These are phyloP conservation scores for Macrotis lagotis DNA, from an alignment of 2,113 vertebrate species.

Conservation along the genomic window DNA sequence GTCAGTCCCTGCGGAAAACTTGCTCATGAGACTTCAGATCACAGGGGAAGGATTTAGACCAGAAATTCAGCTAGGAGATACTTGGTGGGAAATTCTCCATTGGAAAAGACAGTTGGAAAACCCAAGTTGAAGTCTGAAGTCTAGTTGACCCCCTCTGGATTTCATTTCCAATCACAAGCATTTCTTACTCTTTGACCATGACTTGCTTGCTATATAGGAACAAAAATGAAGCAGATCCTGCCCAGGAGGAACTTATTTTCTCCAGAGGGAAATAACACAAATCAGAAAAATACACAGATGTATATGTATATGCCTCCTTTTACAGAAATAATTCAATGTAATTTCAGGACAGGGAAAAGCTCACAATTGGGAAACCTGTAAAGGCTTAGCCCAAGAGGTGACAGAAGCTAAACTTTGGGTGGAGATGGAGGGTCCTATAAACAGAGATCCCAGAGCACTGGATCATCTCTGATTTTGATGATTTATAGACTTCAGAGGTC, in stretches of 20 bases:
- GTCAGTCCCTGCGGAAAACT: constrained; percentile 56
- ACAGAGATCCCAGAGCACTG: not conserved
- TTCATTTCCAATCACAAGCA: not conserved
- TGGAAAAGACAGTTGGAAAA: not conserved
- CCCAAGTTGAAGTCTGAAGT: not conserved
- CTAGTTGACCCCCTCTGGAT: not conserved
- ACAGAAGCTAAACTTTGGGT: not conserved
- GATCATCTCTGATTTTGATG: not conserved
- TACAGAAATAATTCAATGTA: not conserved
- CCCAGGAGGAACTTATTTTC: not conserved
- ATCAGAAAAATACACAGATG: not conserved
- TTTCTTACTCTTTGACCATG: not conserved
- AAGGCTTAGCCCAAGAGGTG: not conserved
- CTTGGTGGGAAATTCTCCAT: constrained; percentile 59
- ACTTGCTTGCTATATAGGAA: no score
- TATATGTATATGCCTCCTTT: not conserved
- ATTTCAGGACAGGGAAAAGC: not conserved
- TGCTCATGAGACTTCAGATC: constrained; percentile 39
- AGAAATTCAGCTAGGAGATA: constrained; percentile 48
- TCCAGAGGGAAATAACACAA: not conserved
- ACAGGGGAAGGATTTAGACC: constrained; percentile 43
- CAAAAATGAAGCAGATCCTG: not conserved
- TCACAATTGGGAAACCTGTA: no score
- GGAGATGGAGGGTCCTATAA: not conserved
- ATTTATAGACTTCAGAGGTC: not conserved